A percentile compares a stretch with the other conserved stretches of the same genome.
Conservation (phyloP, 2,113 vertebrate species). For the Dicentrarchus labrax region DNA sequence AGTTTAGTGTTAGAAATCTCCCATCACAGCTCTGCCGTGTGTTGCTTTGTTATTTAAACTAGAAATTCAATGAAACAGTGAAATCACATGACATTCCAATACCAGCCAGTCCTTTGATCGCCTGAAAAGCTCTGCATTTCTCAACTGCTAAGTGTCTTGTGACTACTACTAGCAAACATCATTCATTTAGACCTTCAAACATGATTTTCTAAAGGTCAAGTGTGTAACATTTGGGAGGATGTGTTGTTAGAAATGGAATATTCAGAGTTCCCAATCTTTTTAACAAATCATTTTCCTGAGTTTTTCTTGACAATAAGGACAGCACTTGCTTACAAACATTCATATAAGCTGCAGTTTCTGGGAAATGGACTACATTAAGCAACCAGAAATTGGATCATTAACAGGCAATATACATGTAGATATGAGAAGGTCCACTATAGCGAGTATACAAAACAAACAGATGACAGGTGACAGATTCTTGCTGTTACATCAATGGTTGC, state of each 20-base stretch:
- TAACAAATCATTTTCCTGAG: no score
- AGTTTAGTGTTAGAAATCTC: neutral
- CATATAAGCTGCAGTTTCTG: no score
- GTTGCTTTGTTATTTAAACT: neutral
- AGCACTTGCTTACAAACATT: no score
- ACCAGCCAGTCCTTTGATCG: slow-evolving; percentile 41
- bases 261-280: no score
- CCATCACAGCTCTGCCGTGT: neutral
- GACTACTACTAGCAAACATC: slow-evolving; percentile 11
- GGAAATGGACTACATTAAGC: no score
- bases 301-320: no score
- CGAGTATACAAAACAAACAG: neutral
- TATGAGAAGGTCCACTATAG: neutral
- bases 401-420: no score
- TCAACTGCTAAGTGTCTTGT: slow-evolving; percentile 38
- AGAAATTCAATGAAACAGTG: slow-evolving; percentile 5
- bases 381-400: no score
- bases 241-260: no score
- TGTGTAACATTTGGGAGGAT: no score
- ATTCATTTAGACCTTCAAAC: no score
- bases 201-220: no score
- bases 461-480: neutral
- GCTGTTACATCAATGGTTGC: neutral
- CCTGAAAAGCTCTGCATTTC: slow-evolving; percentile 39
- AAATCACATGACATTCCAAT: slow-evolving; percentile 65